phyloP scores from a whole-genome alignment of 2,113 vertebrate species.

The Agelaius tricolor region DNA sequence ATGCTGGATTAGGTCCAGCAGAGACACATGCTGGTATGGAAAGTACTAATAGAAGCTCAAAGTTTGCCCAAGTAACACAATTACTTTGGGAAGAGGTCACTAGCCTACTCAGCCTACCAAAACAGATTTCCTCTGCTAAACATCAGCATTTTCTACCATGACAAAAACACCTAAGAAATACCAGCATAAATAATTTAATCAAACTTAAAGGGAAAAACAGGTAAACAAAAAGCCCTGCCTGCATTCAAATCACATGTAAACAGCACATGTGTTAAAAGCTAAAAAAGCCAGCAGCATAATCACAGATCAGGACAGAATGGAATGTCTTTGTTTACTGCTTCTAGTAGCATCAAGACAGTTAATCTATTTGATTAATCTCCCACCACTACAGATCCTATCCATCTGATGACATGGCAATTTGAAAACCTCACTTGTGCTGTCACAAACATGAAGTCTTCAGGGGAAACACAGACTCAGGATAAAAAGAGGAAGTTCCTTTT shows the following conservation, averaged over 20 bases:
- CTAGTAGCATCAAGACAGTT: not conserved
- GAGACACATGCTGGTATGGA: not conserved
- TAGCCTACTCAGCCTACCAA: not conserved
- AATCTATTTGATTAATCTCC: constrained; percentile 1
- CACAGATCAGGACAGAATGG: not conserved
- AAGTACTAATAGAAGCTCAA: not conserved
- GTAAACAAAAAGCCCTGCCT: not conserved
- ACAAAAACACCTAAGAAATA: not conserved
- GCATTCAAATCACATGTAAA: not conserved
- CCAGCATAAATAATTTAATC: not conserved
- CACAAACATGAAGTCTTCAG: not conserved
- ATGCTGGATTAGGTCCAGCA: not conserved
- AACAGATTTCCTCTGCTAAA: not conserved
- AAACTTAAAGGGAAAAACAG: not conserved
- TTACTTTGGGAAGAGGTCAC: not conserved
- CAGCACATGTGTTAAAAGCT: not conserved
- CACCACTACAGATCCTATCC: not conserved
- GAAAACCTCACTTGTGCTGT: not conserved
- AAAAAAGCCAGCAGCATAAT: not conserved
- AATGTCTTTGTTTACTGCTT: not conserved
- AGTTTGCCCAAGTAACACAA: not conserved
- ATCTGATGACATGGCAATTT: constrained; percentile 3
- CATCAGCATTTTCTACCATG: not conserved
- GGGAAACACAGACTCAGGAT: not conserved
- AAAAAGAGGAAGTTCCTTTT: constrained; percentile 3